These are phyloP conservation scores for Clunio marinus DNA, from an alignment of 2,888 invertebrate species.

Conservation along the genomic window DNA sequence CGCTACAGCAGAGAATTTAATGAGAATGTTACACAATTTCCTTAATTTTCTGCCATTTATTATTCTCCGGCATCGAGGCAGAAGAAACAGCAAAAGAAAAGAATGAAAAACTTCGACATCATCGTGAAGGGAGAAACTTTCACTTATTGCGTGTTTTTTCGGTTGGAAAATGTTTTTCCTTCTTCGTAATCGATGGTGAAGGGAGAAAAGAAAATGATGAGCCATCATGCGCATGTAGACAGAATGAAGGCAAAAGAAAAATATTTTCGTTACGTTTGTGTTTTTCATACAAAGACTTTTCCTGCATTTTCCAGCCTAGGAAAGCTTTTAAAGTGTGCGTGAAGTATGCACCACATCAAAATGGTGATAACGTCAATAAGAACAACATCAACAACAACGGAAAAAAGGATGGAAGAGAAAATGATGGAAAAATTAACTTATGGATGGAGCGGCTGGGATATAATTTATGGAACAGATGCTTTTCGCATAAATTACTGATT, in stretches of 20 bases:
- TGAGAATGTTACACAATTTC: conserved; percentile 33
- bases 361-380: too few relatives aligned
- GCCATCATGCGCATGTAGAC: conserved; percentile 4
- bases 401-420: too few relatives aligned
- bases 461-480: conserved; percentile 36
- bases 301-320: conserved; percentile 4
- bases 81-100: background rate
- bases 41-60: conserved; percentile 37
- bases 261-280: background rate
- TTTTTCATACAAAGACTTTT: background rate
- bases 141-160: conserved; percentile 31
- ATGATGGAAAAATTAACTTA: conserved; percentile 27
- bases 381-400: too few relatives aligned
- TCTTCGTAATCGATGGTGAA: background rate
- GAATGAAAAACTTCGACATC: background rate
- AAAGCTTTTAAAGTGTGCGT: background rate
- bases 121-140: conserved; percentile 26
- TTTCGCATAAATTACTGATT: conserved; percentile 33
- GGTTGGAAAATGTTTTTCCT: conserved; percentile 26
- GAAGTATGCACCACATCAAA: conserved; percentile 3
- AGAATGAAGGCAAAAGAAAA: background rate
- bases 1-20: conserved; percentile 35
- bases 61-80: background rate
- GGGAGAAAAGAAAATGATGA: background rate
- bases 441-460: conserved; percentile 15